Evolutionary conservation across 2,888 invertebrate genomes (phyloP).

Genomic region (Prosapia bicincta): DNA sequence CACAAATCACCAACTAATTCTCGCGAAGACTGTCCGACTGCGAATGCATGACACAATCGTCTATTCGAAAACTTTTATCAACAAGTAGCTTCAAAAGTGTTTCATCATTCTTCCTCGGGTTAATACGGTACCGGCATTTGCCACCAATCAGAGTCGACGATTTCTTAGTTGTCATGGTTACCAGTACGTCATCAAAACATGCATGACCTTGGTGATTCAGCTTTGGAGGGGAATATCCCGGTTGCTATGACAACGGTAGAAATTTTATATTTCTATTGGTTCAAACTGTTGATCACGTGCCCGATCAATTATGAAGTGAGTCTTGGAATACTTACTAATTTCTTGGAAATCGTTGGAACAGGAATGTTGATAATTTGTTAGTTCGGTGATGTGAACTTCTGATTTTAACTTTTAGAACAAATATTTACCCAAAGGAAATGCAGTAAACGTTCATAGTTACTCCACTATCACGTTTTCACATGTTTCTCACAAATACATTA

Average conservation of each 20-base stretch:
- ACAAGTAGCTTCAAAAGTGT: not conserved
- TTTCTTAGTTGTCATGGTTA: not conserved
- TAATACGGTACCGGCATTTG: not conserved
- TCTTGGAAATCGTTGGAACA: not conserved
- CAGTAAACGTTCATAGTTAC: too few species aligned
- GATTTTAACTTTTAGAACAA: too few species aligned
- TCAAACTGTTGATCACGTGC: not conserved
- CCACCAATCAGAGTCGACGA: not conserved
- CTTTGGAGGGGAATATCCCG: not conserved
- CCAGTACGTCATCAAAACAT: not conserved
- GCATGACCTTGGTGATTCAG: not conserved
- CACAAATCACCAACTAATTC: not conserved
- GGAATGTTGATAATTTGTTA: not conserved
- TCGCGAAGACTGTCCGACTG: not conserved
- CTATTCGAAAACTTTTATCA: not conserved
- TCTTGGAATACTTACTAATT: not conserved
- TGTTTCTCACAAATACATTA: too few species aligned
- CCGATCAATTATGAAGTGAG: not conserved
- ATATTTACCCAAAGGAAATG: too few species aligned
- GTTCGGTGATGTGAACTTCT: too few species aligned
- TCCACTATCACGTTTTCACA: too few species aligned
- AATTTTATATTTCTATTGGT: not conserved
- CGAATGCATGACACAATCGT: not conserved
- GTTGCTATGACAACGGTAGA: not conserved
- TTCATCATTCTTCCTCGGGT: not conserved